Conservation (phyloP, 1,140 invertebrate species). For the Drosophila willistoni region DNA sequence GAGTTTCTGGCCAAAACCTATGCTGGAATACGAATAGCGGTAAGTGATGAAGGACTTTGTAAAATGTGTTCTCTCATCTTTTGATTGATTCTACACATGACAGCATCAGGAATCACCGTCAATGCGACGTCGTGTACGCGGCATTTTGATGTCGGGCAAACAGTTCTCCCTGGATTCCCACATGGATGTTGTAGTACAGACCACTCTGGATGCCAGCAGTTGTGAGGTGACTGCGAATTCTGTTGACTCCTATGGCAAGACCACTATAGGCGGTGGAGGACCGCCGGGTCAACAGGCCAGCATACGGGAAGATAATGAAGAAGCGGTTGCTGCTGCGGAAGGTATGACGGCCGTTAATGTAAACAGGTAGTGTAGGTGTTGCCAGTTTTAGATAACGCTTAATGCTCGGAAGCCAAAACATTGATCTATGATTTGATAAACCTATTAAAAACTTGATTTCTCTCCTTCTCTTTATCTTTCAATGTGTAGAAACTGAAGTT, state of each 20-base stretch:
- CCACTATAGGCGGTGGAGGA: background rate
- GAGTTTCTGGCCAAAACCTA: slow-evolving; percentile 92
- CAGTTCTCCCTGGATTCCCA: slow-evolving; percentile 95
- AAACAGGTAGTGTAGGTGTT: slow-evolving; percentile 76
- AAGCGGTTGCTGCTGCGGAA: slow-evolving; percentile 78
- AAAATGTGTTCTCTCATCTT: background rate
- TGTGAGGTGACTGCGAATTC: slow-evolving; percentile 21
- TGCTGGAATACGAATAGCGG: slow-evolving; percentile 86
- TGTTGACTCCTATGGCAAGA: slow-evolving; percentile 43
- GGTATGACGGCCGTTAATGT: slow-evolving; percentile 71
- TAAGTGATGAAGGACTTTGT: slow-evolving; percentile 33
- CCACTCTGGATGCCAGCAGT: slow-evolving; percentile 52
- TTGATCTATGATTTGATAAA: background rate
- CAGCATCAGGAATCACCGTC: slow-evolving; percentile 84
- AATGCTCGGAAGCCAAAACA: slow-evolving; percentile 10
- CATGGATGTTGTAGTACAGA: slow-evolving; percentile 88
- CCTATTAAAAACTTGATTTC: background rate
- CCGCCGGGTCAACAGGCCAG: slow-evolving; percentile 38
- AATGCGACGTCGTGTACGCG: slow-evolving; percentile 92
- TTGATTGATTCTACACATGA: too few relatives aligned
- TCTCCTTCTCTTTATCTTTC: background rate
- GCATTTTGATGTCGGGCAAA: slow-evolving; percentile 94
- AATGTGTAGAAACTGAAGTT: slow-evolving; percentile 60
- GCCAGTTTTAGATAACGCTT: slow-evolving; percentile 46
- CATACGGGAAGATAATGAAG: slow-evolving; percentile 78